These are phyloP conservation scores for Pandemis heparana DNA, from an alignment of 2,888 invertebrate species.

Conservation along the genomic window DNA sequence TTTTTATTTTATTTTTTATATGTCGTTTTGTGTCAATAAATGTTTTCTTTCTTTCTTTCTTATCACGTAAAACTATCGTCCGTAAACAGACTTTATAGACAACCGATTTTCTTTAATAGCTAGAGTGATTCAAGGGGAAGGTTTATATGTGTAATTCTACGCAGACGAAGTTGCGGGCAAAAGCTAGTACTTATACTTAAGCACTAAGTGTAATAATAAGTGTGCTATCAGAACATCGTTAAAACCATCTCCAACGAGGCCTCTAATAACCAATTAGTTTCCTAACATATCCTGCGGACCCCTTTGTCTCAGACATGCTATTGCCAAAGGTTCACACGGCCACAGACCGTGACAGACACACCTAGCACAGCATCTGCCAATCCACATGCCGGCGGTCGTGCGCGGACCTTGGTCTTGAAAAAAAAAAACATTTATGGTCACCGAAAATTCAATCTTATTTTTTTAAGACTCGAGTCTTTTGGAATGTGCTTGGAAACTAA, in stretches of 20 bases:
- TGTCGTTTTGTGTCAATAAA: too few relatives aligned
- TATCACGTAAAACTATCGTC: too few relatives aligned
- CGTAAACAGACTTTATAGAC: too few relatives aligned
- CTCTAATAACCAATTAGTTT: constrained; percentile 27
- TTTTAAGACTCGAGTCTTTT: not conserved
- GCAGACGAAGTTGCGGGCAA: too few relatives aligned
- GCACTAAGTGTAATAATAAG: not conserved
- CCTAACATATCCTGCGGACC: constrained; percentile 36
- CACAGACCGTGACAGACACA: constrained; percentile 75
- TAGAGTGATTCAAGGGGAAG: too few relatives aligned
- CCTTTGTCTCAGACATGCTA: constrained; percentile 33
- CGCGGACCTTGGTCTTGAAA: constrained; percentile 2
- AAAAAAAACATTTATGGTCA: constrained; percentile 43
- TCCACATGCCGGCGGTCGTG: constrained; percentile 70
- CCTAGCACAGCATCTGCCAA: constrained; percentile 79
- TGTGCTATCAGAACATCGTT: not conserved
- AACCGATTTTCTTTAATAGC: too few relatives aligned
- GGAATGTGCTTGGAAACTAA: constrained; percentile 22
- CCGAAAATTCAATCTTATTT: not conserved
- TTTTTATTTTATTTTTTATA: too few relatives aligned
- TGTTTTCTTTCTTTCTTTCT: too few relatives aligned
- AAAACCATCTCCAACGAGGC: not conserved
- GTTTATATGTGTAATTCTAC: too few relatives aligned
- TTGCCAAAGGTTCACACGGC: constrained; percentile 65
- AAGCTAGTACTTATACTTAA: too few relatives aligned